These are phyloP conservation scores for Caranx ignobilis DNA, from an alignment of 2,113 vertebrate genomes.

Conservation along the genomic window DNA sequence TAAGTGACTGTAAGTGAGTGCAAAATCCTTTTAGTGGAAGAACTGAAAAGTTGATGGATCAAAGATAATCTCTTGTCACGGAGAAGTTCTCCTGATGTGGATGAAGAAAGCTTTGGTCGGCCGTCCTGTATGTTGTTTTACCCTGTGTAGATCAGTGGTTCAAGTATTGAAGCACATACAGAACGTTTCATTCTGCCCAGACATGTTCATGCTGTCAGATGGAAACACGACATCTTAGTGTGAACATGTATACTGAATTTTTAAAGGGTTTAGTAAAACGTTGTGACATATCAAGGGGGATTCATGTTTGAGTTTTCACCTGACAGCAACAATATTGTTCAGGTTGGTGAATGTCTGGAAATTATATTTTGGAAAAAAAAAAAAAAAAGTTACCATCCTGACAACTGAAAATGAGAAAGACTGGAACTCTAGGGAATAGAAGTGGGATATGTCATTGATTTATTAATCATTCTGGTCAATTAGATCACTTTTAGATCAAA, in stretches of 20 bases:
- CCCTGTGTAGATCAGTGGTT: constrained; percentile 73
- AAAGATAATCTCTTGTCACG: constrained; percentile 16
- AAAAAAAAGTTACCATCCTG: background rate
- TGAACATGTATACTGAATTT: background rate
- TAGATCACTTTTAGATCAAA: too few relatives aligned
- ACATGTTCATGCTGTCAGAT: constrained; percentile 38
- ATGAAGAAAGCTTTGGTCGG: constrained; percentile 65
- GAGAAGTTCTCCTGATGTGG: constrained; percentile 16
- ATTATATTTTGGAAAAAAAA: background rate
- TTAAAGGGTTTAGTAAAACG: constrained; percentile 22
- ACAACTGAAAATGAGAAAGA: background rate
- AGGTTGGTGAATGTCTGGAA: background rate
- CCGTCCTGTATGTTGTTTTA: constrained; percentile 63
- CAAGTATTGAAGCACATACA: constrained; percentile 70
- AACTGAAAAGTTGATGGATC: constrained; percentile 43
- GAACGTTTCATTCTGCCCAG: constrained; percentile 28
- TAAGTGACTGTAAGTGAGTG: constrained; percentile 4
- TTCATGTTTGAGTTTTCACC: constrained; percentile 5
- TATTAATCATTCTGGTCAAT: background rate
- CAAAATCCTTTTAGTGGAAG: constrained; percentile 39
- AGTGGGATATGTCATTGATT: background rate
- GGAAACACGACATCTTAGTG: constrained; percentile 3
- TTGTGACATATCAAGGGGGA: background rate
- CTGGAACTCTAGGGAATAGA: background rate
- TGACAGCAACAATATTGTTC: constrained; percentile 33